phyloP scores from a whole-genome alignment of 2,888 invertebrate species.

The Elmis aenea region DNA sequence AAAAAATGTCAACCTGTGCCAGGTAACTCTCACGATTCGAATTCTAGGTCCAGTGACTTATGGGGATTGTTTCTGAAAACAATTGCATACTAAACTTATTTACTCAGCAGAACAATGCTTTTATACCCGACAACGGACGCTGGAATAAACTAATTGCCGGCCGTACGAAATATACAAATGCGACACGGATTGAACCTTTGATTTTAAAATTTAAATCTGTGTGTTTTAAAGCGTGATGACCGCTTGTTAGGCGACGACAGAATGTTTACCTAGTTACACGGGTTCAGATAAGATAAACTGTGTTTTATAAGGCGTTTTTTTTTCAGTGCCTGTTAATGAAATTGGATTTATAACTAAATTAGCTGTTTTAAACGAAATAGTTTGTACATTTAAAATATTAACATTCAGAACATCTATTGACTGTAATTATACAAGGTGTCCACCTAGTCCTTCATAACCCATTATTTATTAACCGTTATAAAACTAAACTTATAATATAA shows the following conservation, averaged over 20 bases:
- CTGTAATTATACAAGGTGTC: too few species aligned
- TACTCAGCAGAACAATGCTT: conserved; percentile 10
- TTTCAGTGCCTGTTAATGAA: conserved; percentile 22
- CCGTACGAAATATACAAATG: too few species aligned
- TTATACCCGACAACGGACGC: conserved; percentile 1
- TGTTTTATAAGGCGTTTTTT: too few species aligned
- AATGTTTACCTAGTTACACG: conserved; percentile 16
- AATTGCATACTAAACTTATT: conserved; percentile 24
- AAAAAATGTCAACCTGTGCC: conserved; percentile 41
- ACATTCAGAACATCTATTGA: too few species aligned
- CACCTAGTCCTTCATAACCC: too few species aligned
- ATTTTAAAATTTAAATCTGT: conserved; percentile 19
- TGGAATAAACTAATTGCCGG: conserved; percentile 16
- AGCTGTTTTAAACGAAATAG: too few species aligned
- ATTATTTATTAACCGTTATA: too few species aligned
- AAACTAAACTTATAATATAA: too few species aligned
- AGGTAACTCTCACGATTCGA: conserved; percentile 38
- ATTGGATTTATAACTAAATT: conserved; percentile 15
- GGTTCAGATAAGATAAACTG: conserved; percentile 16
- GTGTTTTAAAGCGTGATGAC: conserved; percentile 14
- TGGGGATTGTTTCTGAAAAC: conserved; percentile 38
- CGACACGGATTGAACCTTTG: conserved; percentile 10
- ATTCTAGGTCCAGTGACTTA: conserved; percentile 40
- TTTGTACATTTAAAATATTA: too few species aligned
- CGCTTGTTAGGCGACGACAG: conserved; percentile 15